phyloP scores from a whole-genome alignment of 2,888 invertebrate species.

The Tipula lateralis region DNA sequence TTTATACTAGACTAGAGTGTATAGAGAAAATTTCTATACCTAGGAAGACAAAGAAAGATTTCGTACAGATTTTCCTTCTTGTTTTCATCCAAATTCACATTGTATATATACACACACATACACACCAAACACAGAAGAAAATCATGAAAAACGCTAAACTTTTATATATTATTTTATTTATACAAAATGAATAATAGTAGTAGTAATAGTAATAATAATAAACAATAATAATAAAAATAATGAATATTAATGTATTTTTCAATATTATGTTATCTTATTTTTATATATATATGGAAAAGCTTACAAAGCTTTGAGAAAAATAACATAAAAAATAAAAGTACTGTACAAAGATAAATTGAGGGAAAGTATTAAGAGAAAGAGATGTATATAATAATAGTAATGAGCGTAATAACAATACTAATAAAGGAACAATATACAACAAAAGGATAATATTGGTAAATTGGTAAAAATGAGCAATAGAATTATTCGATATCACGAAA shows the following conservation, averaged over 20 bases:
- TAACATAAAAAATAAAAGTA: not conserved
- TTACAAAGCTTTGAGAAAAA: not conserved
- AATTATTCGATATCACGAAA: not conserved
- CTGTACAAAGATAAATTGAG: not conserved
- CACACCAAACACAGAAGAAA: not conserved
- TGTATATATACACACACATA: not conserved
- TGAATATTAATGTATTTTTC: slow-evolving; percentile 19
- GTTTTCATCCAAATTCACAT: not conserved
- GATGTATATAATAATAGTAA: not conserved
- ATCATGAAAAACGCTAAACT: not conserved
- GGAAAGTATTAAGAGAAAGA: not conserved
- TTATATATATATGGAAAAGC: not conserved
- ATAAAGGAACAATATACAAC: not conserved
- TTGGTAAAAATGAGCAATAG: not conserved
- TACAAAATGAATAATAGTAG: slow-evolving; percentile 11
- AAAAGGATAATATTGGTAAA: not conserved
- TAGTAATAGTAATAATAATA: not conserved
- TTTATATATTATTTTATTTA: not conserved
- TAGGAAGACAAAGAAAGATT: not conserved
- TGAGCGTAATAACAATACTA: not conserved
- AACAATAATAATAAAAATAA: slow-evolving; percentile 24
- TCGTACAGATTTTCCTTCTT: not conserved
- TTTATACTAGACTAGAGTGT: not conserved
- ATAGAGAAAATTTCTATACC: not conserved
- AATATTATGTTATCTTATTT: not conserved